Base-by-base conservation (phyloP, 2,888 invertebrate genomes). In the Dasypolia templi region DNA sequence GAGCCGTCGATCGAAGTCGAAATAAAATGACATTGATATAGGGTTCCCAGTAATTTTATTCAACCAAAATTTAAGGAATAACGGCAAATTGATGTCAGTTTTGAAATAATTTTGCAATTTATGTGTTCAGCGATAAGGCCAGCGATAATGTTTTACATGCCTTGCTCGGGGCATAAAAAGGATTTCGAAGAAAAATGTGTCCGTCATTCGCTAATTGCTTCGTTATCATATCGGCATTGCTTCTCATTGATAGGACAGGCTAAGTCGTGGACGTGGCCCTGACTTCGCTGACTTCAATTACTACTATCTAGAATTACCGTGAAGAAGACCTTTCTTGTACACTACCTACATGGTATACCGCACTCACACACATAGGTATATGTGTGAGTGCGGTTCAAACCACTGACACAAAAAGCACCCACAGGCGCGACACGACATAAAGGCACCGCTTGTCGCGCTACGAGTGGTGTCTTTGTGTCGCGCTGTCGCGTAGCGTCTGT, bases 181-280 rank as follows among this genome's bases (percentile, higher is more conserved):
- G 62, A 66, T 74, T 80, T 74, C 74, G 42, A 69, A 65, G 83
- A 79, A 82, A 56, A 69, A 74, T 55, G 42, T 55, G 11, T 42
- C 64, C 79, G 83, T 81, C 79, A 69, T 62, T 49, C 74, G 79
- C 68, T 81, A 82, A 81, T 81, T 81, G 83, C 42, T 69, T 79
- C 61, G 53, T 79, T 82, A 81, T 79, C 81, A 79, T 69, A 69
- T 74, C 53, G n/a, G 56, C 35, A 63, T 42, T 78, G 51, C 67
- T 56, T 68, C n/a, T 64, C 58, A 53, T 77, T 80, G 66, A 78
- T 51, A 68, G 26, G 26, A 42, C 51, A n/a, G 62, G 62, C 55
- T 72, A 53, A 64, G 59, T 64, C 26, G 46, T 46, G 72, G 78
- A 51, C 35, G 32, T 55, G 55, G 62, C 58, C n/a, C 19, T 82